Evolutionary conservation across 2,113 vertebrate genomes (phyloP), one percentile per base, ranked within the genome.

Genomic region (Phycodurus eques): DNA sequence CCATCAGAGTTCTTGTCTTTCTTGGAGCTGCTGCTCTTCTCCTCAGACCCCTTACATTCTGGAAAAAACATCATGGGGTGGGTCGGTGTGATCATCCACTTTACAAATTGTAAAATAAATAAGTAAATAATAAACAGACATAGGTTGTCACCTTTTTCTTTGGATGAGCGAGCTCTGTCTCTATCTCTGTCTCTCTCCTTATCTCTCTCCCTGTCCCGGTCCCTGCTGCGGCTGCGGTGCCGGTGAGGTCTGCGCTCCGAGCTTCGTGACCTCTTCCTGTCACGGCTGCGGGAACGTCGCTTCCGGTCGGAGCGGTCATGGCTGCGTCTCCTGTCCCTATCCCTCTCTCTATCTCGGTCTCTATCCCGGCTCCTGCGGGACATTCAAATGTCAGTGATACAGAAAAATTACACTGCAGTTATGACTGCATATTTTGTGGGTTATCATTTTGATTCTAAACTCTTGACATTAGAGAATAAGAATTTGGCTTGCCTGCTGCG

Each of bases 1-100:
- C 93, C 93, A 91, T 95, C 94, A 82, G 94, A 92, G 87, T 92
- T 93, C 90, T 96, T 96, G 85, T 95, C 95, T 93, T 94, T 96
- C 92, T 94, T 94, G 88, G 95, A 94, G 92, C 94, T 94, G 94
- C 94, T 95, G 94, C 94, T 96, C 93, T 94, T 95, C 94, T 98
- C 96, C 90, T 98, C 97, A 74, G 95, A 94, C 81, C 92, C 92
- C 91, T 94, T 97, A 91, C 94, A 96, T 91, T 98, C 98, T 98
- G 92, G 22, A 76, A 72, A 70, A 67, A 35, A 67, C 20, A 27
- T 15, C 1, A 35, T 12, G 56, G 13, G 5, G 4, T 65, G n/a
- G 6, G 7, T 47, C 15, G 22, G n/a, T 4, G 10, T 11, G 7
- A 22, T 17, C 11, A 7, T 5, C 42, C 20, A 46, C 44, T 46